Conservation (phyloP, 1,140 invertebrate species). For the Megalonaias nervosa region DNA sequence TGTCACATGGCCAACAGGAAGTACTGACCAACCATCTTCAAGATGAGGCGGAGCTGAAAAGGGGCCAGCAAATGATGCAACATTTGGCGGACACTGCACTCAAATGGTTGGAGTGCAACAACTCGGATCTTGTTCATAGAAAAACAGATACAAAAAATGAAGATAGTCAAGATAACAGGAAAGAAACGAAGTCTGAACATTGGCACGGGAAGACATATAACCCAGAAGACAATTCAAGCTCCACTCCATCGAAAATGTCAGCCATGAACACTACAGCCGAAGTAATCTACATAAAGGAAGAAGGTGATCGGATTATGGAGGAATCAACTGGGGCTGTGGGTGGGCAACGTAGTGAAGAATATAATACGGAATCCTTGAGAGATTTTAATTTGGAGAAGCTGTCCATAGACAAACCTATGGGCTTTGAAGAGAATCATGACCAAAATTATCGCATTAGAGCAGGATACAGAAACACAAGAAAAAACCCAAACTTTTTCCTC, state of each 20-base stretch:
- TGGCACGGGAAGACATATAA: conserved; percentile 14
- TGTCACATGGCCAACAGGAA: not conserved
- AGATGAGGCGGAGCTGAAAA: not conserved
- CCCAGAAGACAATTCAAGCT: conserved; percentile 24
- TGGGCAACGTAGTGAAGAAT: not conserved
- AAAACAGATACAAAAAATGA: not conserved
- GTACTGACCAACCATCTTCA: not conserved
- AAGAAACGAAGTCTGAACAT: not conserved
- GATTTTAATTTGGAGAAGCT: not conserved
- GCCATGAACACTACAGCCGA: conserved; percentile 72
- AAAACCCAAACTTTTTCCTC: not conserved
- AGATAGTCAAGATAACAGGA: not conserved
- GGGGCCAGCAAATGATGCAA: not conserved
- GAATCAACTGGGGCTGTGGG: not conserved
- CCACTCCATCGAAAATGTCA: conserved; percentile 35
- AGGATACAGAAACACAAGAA: not conserved
- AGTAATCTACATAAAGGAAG: conserved; percentile 62
- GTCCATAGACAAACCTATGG: not conserved
- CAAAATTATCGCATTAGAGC: not conserved
- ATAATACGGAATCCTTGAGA: not conserved
- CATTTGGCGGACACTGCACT: not conserved
- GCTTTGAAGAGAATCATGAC: not conserved
- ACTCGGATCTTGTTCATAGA: not conserved
- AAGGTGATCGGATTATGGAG: not conserved
- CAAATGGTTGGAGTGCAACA: not conserved